Conservation (phyloP, 2,888 invertebrate species). For the Labia minor region DNA sequence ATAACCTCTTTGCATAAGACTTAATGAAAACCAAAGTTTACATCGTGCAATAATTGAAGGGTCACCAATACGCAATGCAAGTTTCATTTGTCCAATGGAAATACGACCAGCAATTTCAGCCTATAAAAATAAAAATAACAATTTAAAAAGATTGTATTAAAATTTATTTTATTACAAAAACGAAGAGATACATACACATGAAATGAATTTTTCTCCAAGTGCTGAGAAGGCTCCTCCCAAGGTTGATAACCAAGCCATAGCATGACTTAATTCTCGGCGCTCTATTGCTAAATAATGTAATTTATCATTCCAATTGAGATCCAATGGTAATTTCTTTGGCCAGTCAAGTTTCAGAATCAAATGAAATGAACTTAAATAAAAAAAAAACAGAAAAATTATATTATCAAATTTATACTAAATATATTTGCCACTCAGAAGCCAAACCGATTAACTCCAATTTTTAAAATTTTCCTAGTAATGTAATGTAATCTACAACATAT, state of each 20-base stretch:
- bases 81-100: constrained; percentile 67
- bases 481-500: no score
- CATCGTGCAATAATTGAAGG: constrained; percentile 71
- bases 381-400: no score
- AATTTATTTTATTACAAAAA: not conserved
- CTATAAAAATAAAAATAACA: constrained; percentile 39
- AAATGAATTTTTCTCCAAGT: constrained; percentile 73
- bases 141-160: not conserved
- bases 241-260: constrained; percentile 91
- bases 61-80: constrained; percentile 74
- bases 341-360: constrained; percentile 3
- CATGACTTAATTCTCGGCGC: constrained; percentile 64
- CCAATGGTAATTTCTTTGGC: constrained; percentile 9
- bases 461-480: no score
- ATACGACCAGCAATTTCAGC: constrained; percentile 82
- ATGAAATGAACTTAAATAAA: not conserved
- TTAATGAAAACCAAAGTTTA: constrained; percentile 73
- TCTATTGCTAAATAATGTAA: constrained; percentile 45
- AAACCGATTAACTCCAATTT: no score
- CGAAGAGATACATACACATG: constrained; percentile 52
- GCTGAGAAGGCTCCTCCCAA: constrained; percentile 94
- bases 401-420: not conserved
- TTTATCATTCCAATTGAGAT: constrained; percentile 38
- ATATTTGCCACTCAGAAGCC: no score
- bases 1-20: constrained; percentile 70